Percentiles rank a stretch among this genome's conserved stretches.
Evolutionary conservation across 2,113 vertebrate species (phyloP).

Genomic region (Fulica atra): DNA sequence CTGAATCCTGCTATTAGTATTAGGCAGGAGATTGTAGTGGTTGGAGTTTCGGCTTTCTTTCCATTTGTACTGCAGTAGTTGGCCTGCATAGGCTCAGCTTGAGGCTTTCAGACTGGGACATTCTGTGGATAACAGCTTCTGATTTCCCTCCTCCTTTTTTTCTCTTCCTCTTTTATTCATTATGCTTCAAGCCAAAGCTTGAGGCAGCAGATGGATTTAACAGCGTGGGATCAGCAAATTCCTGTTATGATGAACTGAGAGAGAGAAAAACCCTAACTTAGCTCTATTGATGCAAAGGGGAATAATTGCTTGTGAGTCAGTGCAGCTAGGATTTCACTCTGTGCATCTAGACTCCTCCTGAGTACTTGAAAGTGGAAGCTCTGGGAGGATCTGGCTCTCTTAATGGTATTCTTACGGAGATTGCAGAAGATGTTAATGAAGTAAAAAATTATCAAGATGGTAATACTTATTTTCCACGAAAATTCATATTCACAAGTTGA

Average conservation of each 20-base stretch:
- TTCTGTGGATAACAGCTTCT: slow-evolving; percentile 16
- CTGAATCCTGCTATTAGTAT: neutral
- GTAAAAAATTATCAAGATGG: neutral
- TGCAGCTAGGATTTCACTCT: neutral
- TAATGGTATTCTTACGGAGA: neutral
- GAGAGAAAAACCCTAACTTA: slow-evolving; percentile 30
- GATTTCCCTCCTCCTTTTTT: neutral
- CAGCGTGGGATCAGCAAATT: slow-evolving; percentile 55
- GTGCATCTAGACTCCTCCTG: neutral
- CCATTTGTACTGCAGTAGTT: neutral
- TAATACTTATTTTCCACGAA: neutral
- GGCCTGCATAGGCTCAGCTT: neutral
- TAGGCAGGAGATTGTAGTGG: neutral
- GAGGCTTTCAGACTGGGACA: neutral
- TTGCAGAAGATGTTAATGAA: neutral
- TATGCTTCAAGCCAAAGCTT: slow-evolving; percentile 11
- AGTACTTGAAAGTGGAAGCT: slow-evolving; percentile 20
- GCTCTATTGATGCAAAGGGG: slow-evolving; percentile 14
- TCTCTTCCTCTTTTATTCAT: neutral
- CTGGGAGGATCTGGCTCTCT: neutral
- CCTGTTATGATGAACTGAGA: slow-evolving; percentile 39
- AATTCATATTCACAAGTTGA: neutral
- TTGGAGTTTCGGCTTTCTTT: neutral
- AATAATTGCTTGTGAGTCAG: slow-evolving; percentile 54
- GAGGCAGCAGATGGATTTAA: slow-evolving; percentile 53